Evolutionary conservation across 2,113 vertebrate species (phyloP), one percentile per base, ranked within the genome.

Genomic region (Tichodroma muraria): DNA sequence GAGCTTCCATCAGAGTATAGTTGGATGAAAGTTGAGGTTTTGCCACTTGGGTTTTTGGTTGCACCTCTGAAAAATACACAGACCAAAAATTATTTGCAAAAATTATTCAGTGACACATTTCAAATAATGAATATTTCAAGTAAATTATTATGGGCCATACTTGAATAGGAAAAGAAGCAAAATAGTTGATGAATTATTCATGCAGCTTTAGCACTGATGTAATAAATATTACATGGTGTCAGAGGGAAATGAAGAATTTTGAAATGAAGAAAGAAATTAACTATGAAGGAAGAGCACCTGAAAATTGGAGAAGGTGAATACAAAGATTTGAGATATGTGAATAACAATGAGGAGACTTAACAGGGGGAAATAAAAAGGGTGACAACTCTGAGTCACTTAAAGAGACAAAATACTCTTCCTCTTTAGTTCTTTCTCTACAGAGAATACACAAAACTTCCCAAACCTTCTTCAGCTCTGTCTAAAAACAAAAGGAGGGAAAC

Each of bases 221-320:
- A 73, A 89, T 94, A 94, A 95, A 95, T 96, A 96, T 95, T 96
- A 92, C 89, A 88, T 95, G 50, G 75, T 93, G 70, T 85, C 4
- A 4, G 71, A 89, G 68, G 47, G 54, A 92, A 91, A 70, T 63
- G 52, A 95, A 85, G 53, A 61, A 27, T 91, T 93, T 89, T 82
- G n/a, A 87, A 85, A 60, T 84, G 12, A 85, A 91, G 42, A 80
- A 91, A 91, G 70, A 88, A 94, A 86, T 92, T 93, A 93, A 63
- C 68, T 59, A 25, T 53, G 84, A 96, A 94, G 87, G 78, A 85
- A 85, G 85, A 89, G 50, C 66, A 93, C 78, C 87, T 91, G 86
- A 79, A 95, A 91, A 91, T 31, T 47, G 38, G 30, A 69, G 81
- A 81, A 93, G 63, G 71, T 93, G 89, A 88, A 83, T 66, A 56